Percentiles rank a stretch among this genome's conserved stretches.
These are phyloP conservation scores for Tapera naevia DNA, from an alignment of 2,797 vertebrate species.

Conservation along the genomic window DNA sequence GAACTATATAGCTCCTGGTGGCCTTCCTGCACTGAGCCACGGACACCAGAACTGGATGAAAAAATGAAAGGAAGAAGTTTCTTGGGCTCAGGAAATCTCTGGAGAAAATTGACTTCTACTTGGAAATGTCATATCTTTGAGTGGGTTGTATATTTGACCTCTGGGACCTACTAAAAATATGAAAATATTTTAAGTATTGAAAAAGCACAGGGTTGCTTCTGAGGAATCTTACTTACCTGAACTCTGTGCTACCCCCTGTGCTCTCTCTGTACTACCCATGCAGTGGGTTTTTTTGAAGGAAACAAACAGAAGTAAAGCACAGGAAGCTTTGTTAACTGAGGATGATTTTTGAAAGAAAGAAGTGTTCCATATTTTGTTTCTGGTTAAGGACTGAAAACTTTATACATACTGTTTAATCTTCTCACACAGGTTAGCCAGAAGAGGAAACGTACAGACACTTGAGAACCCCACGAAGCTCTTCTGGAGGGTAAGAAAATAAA, in stretches of 20 bases:
- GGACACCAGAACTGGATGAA: background rate
- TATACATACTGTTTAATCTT: conserved; percentile 75
- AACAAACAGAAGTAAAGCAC: background rate
- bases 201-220: background rate
- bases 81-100: background rate
- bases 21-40: background rate
- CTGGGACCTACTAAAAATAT: background rate
- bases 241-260: background rate
- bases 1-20: background rate
- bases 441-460: conserved; percentile 74
- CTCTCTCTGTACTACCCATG: background rate
- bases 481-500: conserved; percentile 55
- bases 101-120: background rate
- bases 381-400: background rate
- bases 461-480: conserved; percentile 24
- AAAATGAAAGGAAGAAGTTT: background rate
- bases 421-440: conserved; percentile 72
- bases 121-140: background rate
- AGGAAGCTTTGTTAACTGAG: background rate
- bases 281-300: background rate
- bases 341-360: background rate
- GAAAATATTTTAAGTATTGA: background rate
- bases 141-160: background rate
- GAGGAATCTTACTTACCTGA: background rate
- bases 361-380: background rate